A percentile compares a stretch with the other conserved stretches of the same genome.
Evolutionary conservation across 2,797 vertebrate genomes (phyloP).

Genomic region (Euphonia xanthogaster): DNA sequence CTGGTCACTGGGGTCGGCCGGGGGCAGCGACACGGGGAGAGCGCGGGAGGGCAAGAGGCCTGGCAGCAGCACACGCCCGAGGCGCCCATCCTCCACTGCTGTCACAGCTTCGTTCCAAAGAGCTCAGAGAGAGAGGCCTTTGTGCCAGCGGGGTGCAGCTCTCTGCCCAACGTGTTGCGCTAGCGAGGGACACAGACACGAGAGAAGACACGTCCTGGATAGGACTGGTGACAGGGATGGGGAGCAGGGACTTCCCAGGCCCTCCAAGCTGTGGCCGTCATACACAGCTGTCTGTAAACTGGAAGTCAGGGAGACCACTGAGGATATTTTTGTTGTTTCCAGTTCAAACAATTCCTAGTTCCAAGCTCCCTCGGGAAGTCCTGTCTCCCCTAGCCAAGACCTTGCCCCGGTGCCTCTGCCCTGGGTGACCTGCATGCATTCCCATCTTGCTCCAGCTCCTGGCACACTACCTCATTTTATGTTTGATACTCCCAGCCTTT

Average conservation of each 20-base stretch:
- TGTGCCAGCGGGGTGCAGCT: background rate
- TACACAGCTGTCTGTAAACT: background rate
- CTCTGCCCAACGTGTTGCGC: background rate
- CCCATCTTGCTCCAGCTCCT: background rate
- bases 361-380: rapidly evolving
- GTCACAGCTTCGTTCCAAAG: background rate
- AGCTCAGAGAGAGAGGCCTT: background rate
- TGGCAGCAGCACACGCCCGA: background rate
- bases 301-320: background rate
- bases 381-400: background rate
- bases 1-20: rapidly evolving
- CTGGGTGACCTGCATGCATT: background rate
- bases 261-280: background rate
- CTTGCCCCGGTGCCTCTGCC: background rate
- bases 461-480: background rate
- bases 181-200: background rate
- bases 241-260: background rate
- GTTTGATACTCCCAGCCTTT: background rate
- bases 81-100: background rate
- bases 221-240: background rate
- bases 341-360: background rate
- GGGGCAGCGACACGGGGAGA: background rate
- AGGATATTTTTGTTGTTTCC: background rate
- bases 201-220: background rate
- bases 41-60: background rate